Percentiles rank a stretch among this genome's conserved stretches.
phyloP scores from a whole-genome alignment of 2,113 vertebrate genomes.

The Rhinoderma darwinii region DNA sequence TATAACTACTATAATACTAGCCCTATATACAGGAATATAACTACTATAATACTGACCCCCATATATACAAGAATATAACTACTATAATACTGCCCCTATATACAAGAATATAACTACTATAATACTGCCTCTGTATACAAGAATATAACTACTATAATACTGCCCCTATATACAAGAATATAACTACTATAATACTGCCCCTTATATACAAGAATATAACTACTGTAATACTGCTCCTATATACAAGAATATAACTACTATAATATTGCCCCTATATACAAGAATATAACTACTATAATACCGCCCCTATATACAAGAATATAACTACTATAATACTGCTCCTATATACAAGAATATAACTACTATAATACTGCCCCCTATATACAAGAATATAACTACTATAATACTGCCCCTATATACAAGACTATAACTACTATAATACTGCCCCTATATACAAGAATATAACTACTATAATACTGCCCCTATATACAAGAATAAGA shows the following conservation, averaged over 20 bases:
- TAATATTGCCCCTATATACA: no score
- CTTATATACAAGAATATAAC: no score
- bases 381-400: neutral
- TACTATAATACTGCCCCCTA: neutral
- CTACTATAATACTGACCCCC: neutral
- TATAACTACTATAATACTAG: neutral
- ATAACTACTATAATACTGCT: no score
- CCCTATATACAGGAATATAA: neutral
- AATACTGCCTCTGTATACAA: neutral
- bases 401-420: neutral
- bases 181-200: no score
- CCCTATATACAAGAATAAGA: neutral
- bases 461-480: conserved; percentile 10
- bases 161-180: neutral
- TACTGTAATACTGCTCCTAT: no score
- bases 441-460: neutral
- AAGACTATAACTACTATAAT: neutral
- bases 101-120: neutral
- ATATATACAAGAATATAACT: no score
- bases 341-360: no score
- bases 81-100: neutral
- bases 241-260: no score
- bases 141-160: neutral
- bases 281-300: no score
- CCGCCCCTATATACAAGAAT: no score